Base-by-base conservation (phyloP, 2,797 vertebrate genomes). In the Semotilus atromaculatus region DNA sequence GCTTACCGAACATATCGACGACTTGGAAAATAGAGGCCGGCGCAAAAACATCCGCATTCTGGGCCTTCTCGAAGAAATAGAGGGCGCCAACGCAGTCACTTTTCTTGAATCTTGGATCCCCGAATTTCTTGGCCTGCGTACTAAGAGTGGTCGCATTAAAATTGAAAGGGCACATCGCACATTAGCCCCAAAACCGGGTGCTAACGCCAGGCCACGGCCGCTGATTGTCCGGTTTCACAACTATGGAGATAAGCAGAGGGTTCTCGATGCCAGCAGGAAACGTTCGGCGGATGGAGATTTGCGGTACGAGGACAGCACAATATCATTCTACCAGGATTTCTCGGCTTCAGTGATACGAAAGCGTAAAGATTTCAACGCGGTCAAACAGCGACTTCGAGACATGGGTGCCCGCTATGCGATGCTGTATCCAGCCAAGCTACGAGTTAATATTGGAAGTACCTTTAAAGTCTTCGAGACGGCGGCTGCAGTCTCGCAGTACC, bases 281-380 rank as follows among this genome's bases (percentile, higher is more conserved):
- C 3, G 66, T 2, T 53, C 7, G 53, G 43, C 21, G 38, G 3
- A 38, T 38, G 79, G 67, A 58, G 48, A 71, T 58, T 13, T 81
- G 51, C 23, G 23, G 31, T 55, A 34, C 16, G 48, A 40, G 48
- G 36, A 71, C 45, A 71, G 7, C 7, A 71, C 9, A 29, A 14
- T 81, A 8, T 81, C 80, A 36, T 80, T 64, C 10, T 80, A 34
- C 29, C 60, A 80, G 48, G 60, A 80, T n/a, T 80, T 80, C 7
- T 53, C 62, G 3, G 78, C 62, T 21, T 16, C 40, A 7, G 26
- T 80, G 78, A 16, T 68, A 7, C 29, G 40, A 10, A 80, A 13
- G 31, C 29, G 18, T 16, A 81, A 26, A 26, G n/a, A n/a, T n/a
- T n/a, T n/a, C n/a, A n/a, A n/a, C n/a, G n/a, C n/a, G n/a, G n/a